Conservation (phyloP, 1,140 invertebrate genomes). For the Dendrolimus punctatus region DNA sequence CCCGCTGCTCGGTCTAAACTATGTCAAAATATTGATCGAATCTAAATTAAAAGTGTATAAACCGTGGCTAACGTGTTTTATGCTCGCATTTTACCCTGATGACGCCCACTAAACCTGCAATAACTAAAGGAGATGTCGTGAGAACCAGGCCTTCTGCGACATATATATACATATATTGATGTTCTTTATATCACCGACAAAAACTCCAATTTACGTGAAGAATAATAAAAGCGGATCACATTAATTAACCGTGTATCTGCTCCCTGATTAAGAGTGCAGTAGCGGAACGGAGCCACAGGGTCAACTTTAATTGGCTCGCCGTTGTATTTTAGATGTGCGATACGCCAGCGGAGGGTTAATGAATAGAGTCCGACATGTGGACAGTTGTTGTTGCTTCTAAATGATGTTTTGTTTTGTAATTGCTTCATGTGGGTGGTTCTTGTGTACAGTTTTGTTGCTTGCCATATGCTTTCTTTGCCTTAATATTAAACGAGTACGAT, state of each 20-base stretch:
- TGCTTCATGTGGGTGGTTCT: slow-evolving; percentile 24
- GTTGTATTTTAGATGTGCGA: slow-evolving; percentile 58
- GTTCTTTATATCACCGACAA: slow-evolving; percentile 12
- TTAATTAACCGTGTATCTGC: slow-evolving; percentile 61
- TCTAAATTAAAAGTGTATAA: too few relatives aligned
- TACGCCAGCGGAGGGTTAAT: slow-evolving; percentile 51
- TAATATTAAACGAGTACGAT: too few relatives aligned
- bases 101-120: too few relatives aligned
- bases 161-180: too few relatives aligned
- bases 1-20: too few relatives aligned
- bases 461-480: neutral
- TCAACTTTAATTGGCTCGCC: slow-evolving; percentile 59
- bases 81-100: too few relatives aligned
- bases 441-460: slow-evolving; percentile 6
- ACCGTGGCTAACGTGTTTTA: too few relatives aligned
- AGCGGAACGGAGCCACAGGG: slow-evolving; percentile 47
- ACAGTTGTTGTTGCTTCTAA: slow-evolving; percentile 48
- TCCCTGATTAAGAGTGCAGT: slow-evolving; percentile 59
- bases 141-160: too few relatives aligned
- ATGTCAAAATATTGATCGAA: too few relatives aligned
- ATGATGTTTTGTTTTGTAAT: slow-evolving; percentile 45
- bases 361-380: slow-evolving; percentile 51
- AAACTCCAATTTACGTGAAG: slow-evolving; percentile 32
- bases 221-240: slow-evolving; percentile 53
- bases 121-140: too few relatives aligned